phyloP scores from a whole-genome alignment of 2,797 vertebrate species.

The Threskiornis aethiopicus region DNA sequence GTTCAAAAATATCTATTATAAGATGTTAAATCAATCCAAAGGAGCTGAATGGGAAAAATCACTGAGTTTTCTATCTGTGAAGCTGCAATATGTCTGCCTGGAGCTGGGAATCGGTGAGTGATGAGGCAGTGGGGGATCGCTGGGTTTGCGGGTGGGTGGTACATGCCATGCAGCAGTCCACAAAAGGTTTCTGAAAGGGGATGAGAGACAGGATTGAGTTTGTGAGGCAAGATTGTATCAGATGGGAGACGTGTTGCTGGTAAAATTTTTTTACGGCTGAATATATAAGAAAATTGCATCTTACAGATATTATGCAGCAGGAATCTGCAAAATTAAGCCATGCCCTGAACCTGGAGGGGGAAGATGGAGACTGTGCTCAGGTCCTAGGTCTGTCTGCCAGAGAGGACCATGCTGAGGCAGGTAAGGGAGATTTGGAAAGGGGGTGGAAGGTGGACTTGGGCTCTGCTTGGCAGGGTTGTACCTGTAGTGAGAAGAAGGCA shows the following conservation, averaged over 20 bases:
- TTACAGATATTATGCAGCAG: background rate
- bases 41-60: background rate
- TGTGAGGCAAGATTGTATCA: background rate
- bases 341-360: background rate
- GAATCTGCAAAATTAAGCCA: background rate
- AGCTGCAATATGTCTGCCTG: background rate
- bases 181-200: background rate
- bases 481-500: background rate
- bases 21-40: background rate
- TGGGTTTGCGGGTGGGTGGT: background rate
- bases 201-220: background rate
- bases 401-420: rapidly evolving
- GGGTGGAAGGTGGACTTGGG: background rate
- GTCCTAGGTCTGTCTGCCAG: background rate
- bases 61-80: background rate
- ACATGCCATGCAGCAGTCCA: background rate
- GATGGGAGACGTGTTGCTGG: background rate
- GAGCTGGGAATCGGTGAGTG: background rate
- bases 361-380: background rate
- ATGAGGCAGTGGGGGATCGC: rapidly evolving
- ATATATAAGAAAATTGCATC: background rate
- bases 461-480: background rate
- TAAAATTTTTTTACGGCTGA: background rate
- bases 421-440: background rate
- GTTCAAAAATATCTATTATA: background rate